phyloP scores from a whole-genome alignment of 2,113 vertebrate genomes.

The Myotis lucifugus region DNA sequence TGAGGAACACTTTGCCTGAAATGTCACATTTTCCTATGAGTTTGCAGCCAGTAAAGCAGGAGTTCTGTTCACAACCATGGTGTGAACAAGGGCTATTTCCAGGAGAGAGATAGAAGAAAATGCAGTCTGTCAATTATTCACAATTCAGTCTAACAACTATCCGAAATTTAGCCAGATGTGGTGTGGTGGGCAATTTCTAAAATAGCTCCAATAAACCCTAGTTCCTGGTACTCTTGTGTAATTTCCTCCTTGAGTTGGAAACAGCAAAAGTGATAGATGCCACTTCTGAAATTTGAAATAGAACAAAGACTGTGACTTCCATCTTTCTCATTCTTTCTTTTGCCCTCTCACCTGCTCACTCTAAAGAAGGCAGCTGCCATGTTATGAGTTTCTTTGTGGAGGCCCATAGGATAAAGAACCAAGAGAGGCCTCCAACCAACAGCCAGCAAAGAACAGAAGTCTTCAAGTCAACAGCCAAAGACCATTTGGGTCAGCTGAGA shows the following conservation, averaged over 20 bases:
- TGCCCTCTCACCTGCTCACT: not conserved
- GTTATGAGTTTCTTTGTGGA: not conserved
- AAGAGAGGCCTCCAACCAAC: not conserved
- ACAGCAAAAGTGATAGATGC: not conserved
- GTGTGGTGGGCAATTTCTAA: not conserved
- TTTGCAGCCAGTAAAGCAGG: slow-evolving; percentile 41
- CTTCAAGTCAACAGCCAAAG: not conserved
- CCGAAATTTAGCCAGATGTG: not conserved
- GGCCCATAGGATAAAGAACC: not conserved
- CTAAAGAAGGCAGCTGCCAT: not conserved
- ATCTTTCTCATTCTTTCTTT: not conserved
- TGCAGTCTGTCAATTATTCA: slow-evolving; percentile 48
- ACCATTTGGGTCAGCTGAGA: not conserved
- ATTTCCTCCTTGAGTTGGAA: not conserved
- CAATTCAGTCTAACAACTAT: slow-evolving; percentile 34
- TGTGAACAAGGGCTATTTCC: slow-evolving; percentile 66
- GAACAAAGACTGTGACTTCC: not conserved
- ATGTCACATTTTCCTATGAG: slow-evolving; percentile 34
- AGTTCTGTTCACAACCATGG: slow-evolving; percentile 50
- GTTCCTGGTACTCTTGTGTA: not conserved
- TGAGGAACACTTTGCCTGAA: not conserved
- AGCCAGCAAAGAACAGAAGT: not conserved
- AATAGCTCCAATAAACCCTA: not conserved
- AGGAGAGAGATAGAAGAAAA: slow-evolving; percentile 35
- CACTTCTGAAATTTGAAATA: not conserved